Conservation (phyloP, 2,797 vertebrate species). For the Lindbergichthys nudifrons region DNA sequence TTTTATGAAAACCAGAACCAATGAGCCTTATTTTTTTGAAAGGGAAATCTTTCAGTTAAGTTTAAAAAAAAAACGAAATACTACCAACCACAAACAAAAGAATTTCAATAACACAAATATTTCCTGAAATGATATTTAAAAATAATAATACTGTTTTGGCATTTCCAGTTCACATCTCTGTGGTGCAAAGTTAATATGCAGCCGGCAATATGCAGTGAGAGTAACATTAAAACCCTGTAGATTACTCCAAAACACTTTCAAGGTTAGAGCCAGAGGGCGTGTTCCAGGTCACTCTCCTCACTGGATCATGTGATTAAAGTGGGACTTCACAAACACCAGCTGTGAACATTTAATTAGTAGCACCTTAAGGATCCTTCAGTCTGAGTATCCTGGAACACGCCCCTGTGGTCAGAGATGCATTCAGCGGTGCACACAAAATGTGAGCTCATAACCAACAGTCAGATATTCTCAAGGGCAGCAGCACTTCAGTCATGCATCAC, state of each 20-base stretch:
- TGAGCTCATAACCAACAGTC: neutral
- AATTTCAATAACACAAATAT: neutral
- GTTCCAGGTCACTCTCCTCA: slow-evolving; percentile 44
- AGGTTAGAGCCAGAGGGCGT: slow-evolving; percentile 20
- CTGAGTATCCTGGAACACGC: slow-evolving; percentile 56
- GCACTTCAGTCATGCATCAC: slow-evolving; percentile 2
- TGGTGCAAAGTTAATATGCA: slow-evolving; percentile 43
- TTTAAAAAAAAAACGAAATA: slow-evolving; percentile 19
- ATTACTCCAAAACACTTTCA: neutral
- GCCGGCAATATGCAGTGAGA: slow-evolving; percentile 38
- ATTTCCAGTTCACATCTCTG: slow-evolving; percentile 72
- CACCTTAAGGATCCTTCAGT: neutral
- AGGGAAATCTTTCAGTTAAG: neutral
- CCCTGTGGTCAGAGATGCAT: slow-evolving; percentile 18
- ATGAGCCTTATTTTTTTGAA: slow-evolving; percentile 21
- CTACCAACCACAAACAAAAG: neutral
- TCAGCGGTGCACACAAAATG: slow-evolving; percentile 5
- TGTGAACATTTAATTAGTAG: neutral
- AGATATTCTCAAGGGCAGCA: neutral
- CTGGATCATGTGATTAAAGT: neutral
- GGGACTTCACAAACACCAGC: neutral
- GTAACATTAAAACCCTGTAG: neutral
- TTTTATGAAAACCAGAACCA: slow-evolving; percentile 27
- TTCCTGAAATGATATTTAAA: neutral
- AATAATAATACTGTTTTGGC: slow-evolving; percentile 67